A percentile compares a stretch with the other conserved stretches of the same genome.
Conservation (phyloP, 2,888 invertebrate genomes). For the Congeria kusceri region DNA sequence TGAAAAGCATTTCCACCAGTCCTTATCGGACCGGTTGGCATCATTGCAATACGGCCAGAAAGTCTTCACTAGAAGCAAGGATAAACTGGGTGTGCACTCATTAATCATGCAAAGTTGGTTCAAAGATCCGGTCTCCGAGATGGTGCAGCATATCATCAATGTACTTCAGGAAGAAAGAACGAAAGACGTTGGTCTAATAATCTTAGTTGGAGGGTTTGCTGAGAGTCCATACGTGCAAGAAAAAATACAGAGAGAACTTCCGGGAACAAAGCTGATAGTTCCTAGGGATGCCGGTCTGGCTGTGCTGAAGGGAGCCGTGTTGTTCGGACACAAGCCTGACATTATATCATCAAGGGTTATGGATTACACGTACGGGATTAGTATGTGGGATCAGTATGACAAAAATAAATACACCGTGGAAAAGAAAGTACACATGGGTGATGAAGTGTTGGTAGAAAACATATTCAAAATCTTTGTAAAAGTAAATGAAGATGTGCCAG, state of each 20-base stretch:
- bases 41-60: background rate
- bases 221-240: conserved; percentile 36
- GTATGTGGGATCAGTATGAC: background rate
- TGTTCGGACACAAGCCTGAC: conserved; percentile 44
- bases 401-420: background rate
- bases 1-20: background rate
- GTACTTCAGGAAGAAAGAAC: conserved; percentile 2
- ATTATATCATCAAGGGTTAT: conserved; percentile 25
- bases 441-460: background rate
- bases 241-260: conserved; percentile 9
- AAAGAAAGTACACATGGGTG: background rate
- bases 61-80: background rate
- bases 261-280: conserved; percentile 19
- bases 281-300: conserved; percentile 43
- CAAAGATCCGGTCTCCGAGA: background rate
- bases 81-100: conserved; percentile 11
- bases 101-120: conserved; percentile 14
- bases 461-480: background rate
- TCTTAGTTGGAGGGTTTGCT: conserved; percentile 48
- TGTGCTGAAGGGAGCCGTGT: conserved; percentile 51
- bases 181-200: conserved; percentile 7
- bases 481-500: background rate
- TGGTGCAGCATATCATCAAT: background rate
- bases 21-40: background rate
- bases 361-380: conserved; percentile 9